These are phyloP conservation scores for Cerastis rubricosa DNA, from an alignment of 2,888 invertebrate species.

Conservation along the genomic window DNA sequence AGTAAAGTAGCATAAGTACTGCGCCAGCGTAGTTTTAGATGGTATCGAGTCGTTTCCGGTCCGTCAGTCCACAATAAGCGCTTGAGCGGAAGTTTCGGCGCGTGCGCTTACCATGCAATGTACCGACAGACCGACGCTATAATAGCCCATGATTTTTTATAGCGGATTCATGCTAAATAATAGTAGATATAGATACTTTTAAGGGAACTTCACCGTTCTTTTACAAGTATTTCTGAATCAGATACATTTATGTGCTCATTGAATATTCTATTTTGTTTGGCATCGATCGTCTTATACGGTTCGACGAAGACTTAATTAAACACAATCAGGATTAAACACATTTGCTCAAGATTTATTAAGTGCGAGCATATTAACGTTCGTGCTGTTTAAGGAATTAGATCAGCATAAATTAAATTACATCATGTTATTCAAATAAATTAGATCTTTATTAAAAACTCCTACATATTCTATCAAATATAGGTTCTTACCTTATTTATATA, in stretches of 20 bases:
- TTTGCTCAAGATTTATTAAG: slow-evolving; percentile 35
- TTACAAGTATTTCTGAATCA: slow-evolving; percentile 3
- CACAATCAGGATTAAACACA: slow-evolving; percentile 15
- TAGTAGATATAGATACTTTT: slow-evolving; percentile 36
- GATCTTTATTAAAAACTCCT: slow-evolving; percentile 22
- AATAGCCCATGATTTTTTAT: slow-evolving; percentile 68
- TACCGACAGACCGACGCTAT: slow-evolving; percentile 62
- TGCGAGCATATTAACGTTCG: slow-evolving; percentile 37
- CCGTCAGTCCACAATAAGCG: slow-evolving; percentile 75
- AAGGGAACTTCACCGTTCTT: slow-evolving; percentile 37
- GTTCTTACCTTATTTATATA: slow-evolving; percentile 3
- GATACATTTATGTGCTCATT: not conserved
- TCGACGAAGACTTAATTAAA: slow-evolving; percentile 32
- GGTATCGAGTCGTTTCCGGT: slow-evolving; percentile 83
- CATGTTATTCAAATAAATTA: slow-evolving; percentile 26
- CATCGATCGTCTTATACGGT: slow-evolving; percentile 15
- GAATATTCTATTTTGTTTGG: slow-evolving; percentile 9
- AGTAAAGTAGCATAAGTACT: slow-evolving; percentile 64
- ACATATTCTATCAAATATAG: slow-evolving; percentile 1
- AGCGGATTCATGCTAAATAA: slow-evolving; percentile 59
- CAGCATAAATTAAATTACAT: slow-evolving; percentile 35
- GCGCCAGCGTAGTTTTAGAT: slow-evolving; percentile 74
- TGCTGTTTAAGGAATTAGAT: slow-evolving; percentile 23
- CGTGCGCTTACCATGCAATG: slow-evolving; percentile 82
- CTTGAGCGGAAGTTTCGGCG: slow-evolving; percentile 83